These are phyloP conservation scores for Plectropomus leopardus DNA, from an alignment of 2,113 vertebrate species.

Conservation along the genomic window DNA sequence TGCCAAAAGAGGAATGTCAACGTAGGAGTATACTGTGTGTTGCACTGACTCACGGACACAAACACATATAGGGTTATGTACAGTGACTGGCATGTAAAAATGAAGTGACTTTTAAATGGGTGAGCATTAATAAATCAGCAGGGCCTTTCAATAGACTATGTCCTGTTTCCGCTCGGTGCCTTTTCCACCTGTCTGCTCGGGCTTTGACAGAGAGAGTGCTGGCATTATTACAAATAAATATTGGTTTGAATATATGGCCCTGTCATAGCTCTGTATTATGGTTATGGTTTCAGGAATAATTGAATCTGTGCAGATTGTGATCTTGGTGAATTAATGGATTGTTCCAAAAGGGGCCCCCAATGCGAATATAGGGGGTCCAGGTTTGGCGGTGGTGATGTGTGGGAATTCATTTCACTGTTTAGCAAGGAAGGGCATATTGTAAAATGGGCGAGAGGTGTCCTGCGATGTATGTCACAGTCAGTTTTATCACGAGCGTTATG, in stretches of 20 bases:
- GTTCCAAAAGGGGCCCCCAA: constrained; percentile 42
- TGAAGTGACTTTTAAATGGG: constrained; percentile 75
- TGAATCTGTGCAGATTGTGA: constrained; percentile 83
- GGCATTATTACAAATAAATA: constrained; percentile 84
- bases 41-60: constrained; percentile 51
- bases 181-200: constrained; percentile 63
- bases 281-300: constrained; percentile 80
- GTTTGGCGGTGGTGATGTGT: constrained; percentile 52
- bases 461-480: constrained; percentile 71
- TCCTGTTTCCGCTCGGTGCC: constrained; percentile 53
- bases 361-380: constrained; percentile 32
- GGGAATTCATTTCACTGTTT: constrained; percentile 65
- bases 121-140: constrained; percentile 80
- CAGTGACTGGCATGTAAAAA: constrained; percentile 59
- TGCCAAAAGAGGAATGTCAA: constrained; percentile 48
- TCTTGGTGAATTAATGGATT: constrained; percentile 76
- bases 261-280: constrained; percentile 75
- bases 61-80: constrained; percentile 39
- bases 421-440: constrained; percentile 65
- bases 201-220: constrained; percentile 67
- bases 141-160: constrained; percentile 65
- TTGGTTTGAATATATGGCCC: constrained; percentile 83
- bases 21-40: constrained; percentile 37
- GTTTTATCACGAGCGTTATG: constrained; percentile 68
- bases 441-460: constrained; percentile 71